These are phyloP conservation scores for Pimpla rufipes DNA, from an alignment of 2,888 invertebrate species.

Conservation along the genomic window DNA sequence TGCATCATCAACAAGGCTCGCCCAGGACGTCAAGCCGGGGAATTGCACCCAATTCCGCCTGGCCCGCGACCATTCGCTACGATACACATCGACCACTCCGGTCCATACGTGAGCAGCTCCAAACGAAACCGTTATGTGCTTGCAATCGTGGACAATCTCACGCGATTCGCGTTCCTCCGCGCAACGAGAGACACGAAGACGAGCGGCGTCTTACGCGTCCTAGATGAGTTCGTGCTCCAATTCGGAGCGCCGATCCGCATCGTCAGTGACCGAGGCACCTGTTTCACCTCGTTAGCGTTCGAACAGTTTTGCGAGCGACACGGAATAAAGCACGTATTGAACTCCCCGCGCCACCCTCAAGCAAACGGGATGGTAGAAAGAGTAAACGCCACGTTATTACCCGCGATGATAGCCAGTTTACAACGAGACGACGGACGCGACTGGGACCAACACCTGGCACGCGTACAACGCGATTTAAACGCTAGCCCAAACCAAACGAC, in stretches of 20 bases:
- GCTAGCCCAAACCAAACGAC: conserved; percentile 55
- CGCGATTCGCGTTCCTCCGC: background rate
- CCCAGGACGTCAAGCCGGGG: conserved; percentile 59
- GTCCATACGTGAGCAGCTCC: conserved; percentile 34
- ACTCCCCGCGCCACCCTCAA: conserved; percentile 30
- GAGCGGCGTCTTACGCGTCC: background rate
- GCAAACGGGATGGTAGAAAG: conserved; percentile 64
- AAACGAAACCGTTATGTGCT: conserved; percentile 60
- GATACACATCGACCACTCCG: conserved; percentile 64
- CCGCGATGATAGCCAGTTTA: conserved; percentile 37
- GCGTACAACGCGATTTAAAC: conserved; percentile 65
- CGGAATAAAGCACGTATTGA: conserved; percentile 29
- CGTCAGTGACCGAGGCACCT: conserved; percentile 68
- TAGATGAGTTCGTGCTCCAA: conserved; percentile 55
- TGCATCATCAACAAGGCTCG: conserved; percentile 48
- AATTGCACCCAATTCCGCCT: conserved; percentile 68
- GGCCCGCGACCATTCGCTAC: conserved; percentile 64
- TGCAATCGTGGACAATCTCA: conserved; percentile 56
- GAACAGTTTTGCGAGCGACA: conserved; percentile 20
- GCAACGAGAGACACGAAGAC: no score
- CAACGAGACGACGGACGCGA: conserved; percentile 28
- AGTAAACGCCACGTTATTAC: conserved; percentile 62
- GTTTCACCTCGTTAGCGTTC: conserved; percentile 10
- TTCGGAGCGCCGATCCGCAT: conserved; percentile 63
- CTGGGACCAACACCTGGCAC: conserved; percentile 53